Conservation (phyloP, 64 coral and sea anemone genomes). For the Dendronephthya gigantea region DNA sequence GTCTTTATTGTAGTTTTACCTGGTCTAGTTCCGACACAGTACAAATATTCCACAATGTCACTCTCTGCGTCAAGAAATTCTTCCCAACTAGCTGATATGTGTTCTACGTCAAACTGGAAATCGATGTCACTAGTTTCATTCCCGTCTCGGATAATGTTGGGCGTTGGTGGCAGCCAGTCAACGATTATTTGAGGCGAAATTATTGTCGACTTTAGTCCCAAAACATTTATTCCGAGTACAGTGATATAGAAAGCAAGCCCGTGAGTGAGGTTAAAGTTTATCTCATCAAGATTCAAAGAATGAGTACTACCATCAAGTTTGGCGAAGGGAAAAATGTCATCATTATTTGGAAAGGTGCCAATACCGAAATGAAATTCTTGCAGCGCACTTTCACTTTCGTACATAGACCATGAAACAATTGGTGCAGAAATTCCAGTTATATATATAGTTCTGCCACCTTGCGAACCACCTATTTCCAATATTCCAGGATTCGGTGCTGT, state of each 20-base stretch:
- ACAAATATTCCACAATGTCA: slow-evolving; percentile 55
- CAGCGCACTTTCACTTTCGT: slow-evolving; percentile 64
- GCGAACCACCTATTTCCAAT: not conserved
- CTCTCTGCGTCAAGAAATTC: slow-evolving; percentile 67
- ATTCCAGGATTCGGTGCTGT: not conserved
- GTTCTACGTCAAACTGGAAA: slow-evolving; percentile 54
- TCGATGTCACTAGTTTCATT: slow-evolving; percentile 42
- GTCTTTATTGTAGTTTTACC: not conserved
- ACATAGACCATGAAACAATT: slow-evolving; percentile 66
- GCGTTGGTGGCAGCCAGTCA: slow-evolving; percentile 48
- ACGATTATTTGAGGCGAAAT: slow-evolving; percentile 54
- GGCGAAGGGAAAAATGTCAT: slow-evolving; percentile 35
- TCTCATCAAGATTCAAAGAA: slow-evolving; percentile 57
- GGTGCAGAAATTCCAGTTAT: slow-evolving; percentile 56
- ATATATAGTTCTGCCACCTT: not conserved
- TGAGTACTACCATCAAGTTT: slow-evolving; percentile 36
- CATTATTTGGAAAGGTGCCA: slow-evolving; percentile 61
- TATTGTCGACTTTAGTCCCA: slow-evolving; percentile 47
- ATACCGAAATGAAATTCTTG: slow-evolving; percentile 50
- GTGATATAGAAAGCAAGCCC: slow-evolving; percentile 65
- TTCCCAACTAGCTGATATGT: slow-evolving; percentile 69
- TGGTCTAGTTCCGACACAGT: slow-evolving; percentile 60
- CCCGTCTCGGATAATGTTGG: slow-evolving; percentile 49
- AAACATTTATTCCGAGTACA: slow-evolving; percentile 54
- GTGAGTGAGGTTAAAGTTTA: slow-evolving; percentile 60